phyloP scores from a whole-genome alignment of 2,113 vertebrate species.

The Halichoerus grypus region DNA sequence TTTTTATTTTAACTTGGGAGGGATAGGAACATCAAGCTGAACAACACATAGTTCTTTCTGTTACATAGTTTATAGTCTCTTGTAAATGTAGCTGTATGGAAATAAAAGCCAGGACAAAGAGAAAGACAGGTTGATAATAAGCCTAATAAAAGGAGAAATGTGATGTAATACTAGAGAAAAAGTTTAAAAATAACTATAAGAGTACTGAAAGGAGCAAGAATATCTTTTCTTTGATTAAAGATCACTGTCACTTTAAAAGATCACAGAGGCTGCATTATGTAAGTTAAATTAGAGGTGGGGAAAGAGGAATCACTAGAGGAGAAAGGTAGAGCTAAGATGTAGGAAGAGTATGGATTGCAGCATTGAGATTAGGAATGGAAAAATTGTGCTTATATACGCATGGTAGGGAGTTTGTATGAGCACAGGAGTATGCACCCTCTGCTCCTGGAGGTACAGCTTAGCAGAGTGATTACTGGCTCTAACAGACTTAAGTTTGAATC shows the following conservation, averaged over 20 bases:
- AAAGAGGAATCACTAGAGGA: neutral
- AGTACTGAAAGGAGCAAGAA: neutral
- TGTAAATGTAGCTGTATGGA: neutral
- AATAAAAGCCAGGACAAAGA: neutral
- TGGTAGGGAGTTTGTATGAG: neutral
- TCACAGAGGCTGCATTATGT: neutral
- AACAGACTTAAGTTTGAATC: neutral
- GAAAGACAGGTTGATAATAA: neutral
- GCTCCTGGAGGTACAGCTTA: neutral
- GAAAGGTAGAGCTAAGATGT: neutral
- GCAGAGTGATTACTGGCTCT: neutral
- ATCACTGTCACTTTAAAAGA: neutral
- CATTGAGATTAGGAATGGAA: no score
- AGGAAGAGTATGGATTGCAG: neutral
- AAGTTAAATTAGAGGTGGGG: neutral
- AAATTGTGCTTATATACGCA: neutral
- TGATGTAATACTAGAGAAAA: neutral
- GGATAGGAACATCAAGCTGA: neutral
- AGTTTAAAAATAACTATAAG: neutral
- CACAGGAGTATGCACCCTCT: fast-evolving
- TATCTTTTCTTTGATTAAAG: neutral
- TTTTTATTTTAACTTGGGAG: neutral
- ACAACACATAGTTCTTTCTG: neutral
- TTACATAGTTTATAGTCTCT: neutral
- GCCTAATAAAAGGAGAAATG: neutral